Conservation (phyloP, 2,888 invertebrate genomes). For the Caprella mutica region DNA sequence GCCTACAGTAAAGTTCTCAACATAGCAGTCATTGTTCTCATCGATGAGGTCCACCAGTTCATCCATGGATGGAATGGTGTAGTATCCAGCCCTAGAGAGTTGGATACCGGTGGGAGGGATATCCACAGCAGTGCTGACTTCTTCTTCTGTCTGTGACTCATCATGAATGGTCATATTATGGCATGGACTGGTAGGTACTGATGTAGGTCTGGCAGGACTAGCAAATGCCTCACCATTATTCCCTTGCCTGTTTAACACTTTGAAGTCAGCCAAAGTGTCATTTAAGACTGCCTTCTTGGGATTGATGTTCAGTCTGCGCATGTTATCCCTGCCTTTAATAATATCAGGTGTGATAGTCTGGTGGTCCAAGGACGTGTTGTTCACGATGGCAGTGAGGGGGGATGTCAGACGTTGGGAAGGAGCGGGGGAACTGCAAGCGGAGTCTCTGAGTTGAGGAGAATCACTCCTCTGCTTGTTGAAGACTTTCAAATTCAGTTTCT, state of each 20-base stretch:
- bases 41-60: constrained; percentile 58
- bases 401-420: background rate
- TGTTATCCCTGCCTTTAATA: constrained; percentile 28
- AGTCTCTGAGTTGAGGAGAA: background rate
- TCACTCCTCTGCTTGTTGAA: constrained; percentile 19
- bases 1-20: constrained; percentile 78
- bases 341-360: constrained; percentile 30
- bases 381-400: background rate
- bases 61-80: constrained; percentile 73
- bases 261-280: constrained; percentile 29
- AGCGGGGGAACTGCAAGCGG: background rate
- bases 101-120: constrained; percentile 65
- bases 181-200: too few relatives aligned
- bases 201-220: too few relatives aligned
- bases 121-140: constrained; percentile 34
- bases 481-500: constrained; percentile 58
- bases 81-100: constrained; percentile 71
- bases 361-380: constrained; percentile 11
- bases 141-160: constrained; percentile 30
- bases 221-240: too few relatives aligned
- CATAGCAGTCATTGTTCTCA: constrained; percentile 61
- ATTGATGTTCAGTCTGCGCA: constrained; percentile 20
- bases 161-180: too few relatives aligned
- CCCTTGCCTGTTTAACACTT: too few relatives aligned
- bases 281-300: constrained; percentile 16